These are phyloP conservation scores for Bradynema listronoti DNA, from an alignment of 1,140 invertebrate genomes.

Conservation along the genomic window DNA sequence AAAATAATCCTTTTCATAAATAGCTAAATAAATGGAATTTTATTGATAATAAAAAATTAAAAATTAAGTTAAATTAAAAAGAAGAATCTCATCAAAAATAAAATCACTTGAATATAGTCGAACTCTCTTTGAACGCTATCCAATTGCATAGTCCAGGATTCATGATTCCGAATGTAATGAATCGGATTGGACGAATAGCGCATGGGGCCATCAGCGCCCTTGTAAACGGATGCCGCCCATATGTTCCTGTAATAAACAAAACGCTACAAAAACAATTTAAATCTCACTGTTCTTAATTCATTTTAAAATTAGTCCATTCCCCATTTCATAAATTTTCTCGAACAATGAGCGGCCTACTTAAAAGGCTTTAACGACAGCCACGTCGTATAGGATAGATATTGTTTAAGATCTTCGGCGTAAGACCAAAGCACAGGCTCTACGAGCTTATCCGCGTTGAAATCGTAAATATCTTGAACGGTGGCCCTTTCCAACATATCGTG, in stretches of 20 bases:
- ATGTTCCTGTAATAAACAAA: slow-evolving; percentile 31
- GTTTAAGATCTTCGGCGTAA: slow-evolving; percentile 54
- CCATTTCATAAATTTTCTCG: too few species aligned
- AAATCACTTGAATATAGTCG: slow-evolving; percentile 40
- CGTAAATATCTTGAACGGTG: neutral
- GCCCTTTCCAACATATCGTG: slow-evolving; percentile 49
- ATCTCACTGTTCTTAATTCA: too few species aligned
- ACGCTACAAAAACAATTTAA: too few species aligned
- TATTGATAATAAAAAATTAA: neutral
- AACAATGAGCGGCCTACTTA: slow-evolving; percentile 1
- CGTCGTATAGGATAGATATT: slow-evolving; percentile 48
- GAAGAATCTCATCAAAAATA: neutral
- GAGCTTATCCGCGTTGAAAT: slow-evolving; percentile 38
- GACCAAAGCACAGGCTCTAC: slow-evolving; percentile 55
- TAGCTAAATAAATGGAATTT: neutral
- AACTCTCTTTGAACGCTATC: slow-evolving; percentile 48
- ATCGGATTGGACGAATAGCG: slow-evolving; percentile 50
- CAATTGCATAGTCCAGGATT: slow-evolving; percentile 50
- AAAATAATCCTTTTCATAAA: too few species aligned
- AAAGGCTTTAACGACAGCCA: slow-evolving; percentile 52
- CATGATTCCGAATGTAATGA: slow-evolving; percentile 54
- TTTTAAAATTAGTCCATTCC: too few species aligned
- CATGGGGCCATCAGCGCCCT: slow-evolving; percentile 50
- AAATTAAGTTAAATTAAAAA: neutral
- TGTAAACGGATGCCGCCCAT: slow-evolving; percentile 43